Evolutionary conservation across 2,113 vertebrate species (phyloP), one percentile per base, ranked within the genome.

Genomic region (Thomomys bottae): DNA sequence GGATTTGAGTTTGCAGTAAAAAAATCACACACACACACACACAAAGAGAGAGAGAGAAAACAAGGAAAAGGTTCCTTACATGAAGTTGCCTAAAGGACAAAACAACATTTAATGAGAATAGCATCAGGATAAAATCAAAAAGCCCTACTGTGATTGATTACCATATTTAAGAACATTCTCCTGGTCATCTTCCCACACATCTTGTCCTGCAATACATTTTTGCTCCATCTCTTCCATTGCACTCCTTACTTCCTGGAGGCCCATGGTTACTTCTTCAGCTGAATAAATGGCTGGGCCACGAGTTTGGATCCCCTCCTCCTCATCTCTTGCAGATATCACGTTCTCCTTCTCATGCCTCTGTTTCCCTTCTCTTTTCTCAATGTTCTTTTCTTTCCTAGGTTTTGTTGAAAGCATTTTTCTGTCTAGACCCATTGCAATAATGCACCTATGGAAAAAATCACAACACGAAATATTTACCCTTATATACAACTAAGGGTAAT

Each of bases 391-490:
- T 91, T 96, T 97, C 32, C 73, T 38, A 91, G 95, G 98, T 70
- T 98, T 98, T 70, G 98, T 98, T 92, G 97, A 97, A 57, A 79
- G 96, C 2, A 98, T 96, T 86, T 98, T 99, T 95, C 98, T 99
- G 96, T 99, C 99, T 95, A 99, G 96, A 15, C 98, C 98, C 98
- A 98, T 98, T 0, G 98, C 98, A 90, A 99, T 98, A 88, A 99
- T 98, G 95, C 99, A 99, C 94, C 99, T 99, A 63, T 32, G 49
- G 95, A 95, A 96, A 84, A 87, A 2, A 86, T 9, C 7, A 54
- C 49, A 89, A 1, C 54, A 93, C 5, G 10, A 49, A 8, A 20
- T 38, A 3, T 36, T 63, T 28, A 64, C 2, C 5, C 32, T 34
- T 71, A 57, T 4, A 18, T 18, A 18, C 8, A 61, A 21, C 18